Evolutionary conservation across 2,113 vertebrate species (phyloP), one percentile per base, ranked within the genome.

Genomic region (Bufo gargarizans): DNA sequence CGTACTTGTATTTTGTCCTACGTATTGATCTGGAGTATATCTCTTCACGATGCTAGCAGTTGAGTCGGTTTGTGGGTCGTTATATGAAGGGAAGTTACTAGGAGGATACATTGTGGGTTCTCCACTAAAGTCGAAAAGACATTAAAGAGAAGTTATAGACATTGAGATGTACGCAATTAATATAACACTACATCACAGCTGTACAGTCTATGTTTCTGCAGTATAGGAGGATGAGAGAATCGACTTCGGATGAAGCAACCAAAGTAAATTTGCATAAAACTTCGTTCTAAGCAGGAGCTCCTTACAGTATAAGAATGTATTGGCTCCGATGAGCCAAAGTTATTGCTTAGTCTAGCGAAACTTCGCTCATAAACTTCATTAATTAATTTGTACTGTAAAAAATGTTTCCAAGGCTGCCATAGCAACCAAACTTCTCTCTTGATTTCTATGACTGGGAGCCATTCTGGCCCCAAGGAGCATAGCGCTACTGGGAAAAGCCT

Each of bases 21-120:
- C 17, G 65, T 85, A 88, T 20, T 90, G 14, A 85, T 90, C 86
- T 22, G 86, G 89, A 58, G 61, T 83, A 67, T 90, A 90, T 12
- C 67, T 85, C 22, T 50, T 33, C 33, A 61, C 49, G 58, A 74
- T 69, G 58, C 19, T 14, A 6, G 4, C 43, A n/a, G 3, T 9
- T 19, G 53, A 71, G 33, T 43, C 11, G 16, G 86, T 81, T 56
- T 87, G 86, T 58, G 77, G 86, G 53, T 87, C 86, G 81, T 87
- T 87, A 22, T 59, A 81, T 81, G 65, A 33, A 17, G 77, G 77
- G 17, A 72, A 71, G 17, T 87, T 87, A n/a, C 0, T 0, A 45
- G 4, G 5, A 76, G 3, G 3, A 49, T 6, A 79, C 20, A 20
- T 3, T 55, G 59, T n/a, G 12, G 47, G 45, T 19, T 58, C 77